Evolutionary conservation across 35 echinoderm and acorn worm species (phyloP), one percentile per base, ranked within the genome.

Genomic region (Heliocidaris erythrogramma): DNA sequence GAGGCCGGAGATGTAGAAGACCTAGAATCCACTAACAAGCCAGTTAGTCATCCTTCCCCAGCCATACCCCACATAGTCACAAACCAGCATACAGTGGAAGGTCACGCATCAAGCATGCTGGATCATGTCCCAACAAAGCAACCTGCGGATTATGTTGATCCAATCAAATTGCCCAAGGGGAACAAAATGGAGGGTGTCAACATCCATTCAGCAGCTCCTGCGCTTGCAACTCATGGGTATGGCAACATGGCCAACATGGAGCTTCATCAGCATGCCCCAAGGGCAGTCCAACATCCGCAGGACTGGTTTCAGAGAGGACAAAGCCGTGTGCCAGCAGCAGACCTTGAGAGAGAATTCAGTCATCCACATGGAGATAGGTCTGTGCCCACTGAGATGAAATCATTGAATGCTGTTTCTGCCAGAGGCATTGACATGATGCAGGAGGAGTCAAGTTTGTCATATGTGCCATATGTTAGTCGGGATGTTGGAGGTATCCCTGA

Each of bases 1-100:
- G 94, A 93, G 30, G 91, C 85, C 11, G 96, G 59, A 32, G 49
- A 93, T 21, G 29, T 47, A 17, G 92, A 93, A 92, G 65, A 96
- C 4, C 18, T 48, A n/a, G 48, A 78, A 59, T 11, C 52, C 52
- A 12, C 52, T 56, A 14, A n/a, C 0, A 3, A 78, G 65, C 65
- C 65, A 5, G 14, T 78, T 24, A 27, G 65, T 78, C 65, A 78
- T 27, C 18, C 65, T 78, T 18, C 24, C 65, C 27, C 18, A 78
- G 6, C 65, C 27, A 5, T 78, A 21, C 65, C 65, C 65, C 65
- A 78, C 4, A 8, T 5, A 69, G 17, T 24, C 14, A 17, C 60
- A 4, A 69, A 24, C 60, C 60, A 21, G 60, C 60, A 69, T 6
- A 21, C 5, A 27, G 60, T 21, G 16, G 60, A 69, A 21, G 5